Evolutionary conservation across 2,888 invertebrate genomes (phyloP), one percentile per base, ranked within the genome.

Genomic region (Callyntrura sp.): DNA sequence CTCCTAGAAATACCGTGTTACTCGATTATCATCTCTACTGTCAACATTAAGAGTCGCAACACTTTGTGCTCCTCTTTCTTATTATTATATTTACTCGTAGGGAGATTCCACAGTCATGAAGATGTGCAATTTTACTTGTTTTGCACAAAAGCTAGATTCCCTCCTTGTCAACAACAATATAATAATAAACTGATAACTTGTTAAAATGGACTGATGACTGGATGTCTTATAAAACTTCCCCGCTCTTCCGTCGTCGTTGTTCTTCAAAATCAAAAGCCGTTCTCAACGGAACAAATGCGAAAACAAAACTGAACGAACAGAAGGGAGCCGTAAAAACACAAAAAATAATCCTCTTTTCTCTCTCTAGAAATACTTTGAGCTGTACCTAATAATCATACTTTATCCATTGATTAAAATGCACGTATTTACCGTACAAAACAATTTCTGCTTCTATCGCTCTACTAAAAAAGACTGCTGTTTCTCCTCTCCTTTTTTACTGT

Each of bases 1-100:
- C 87, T 87, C 87, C 48, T 45, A 62, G 51, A 28, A 78, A 81
- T 87, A 87, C 87, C 87, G 65, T 87, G 87, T 81, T 28, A 81
- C 51, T 79, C 81, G 79, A 68, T 79, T 81, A 51, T 51, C 87
- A 87, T 87, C 45, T 82, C 65, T 45, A 62, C 43, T 65, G 1
- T 25, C 1, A 82, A 65, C 45, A 35, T 82, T 65, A 82, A 81
- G 82, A 65, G 62, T 48, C 23, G 82, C 35, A 62, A 35, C 62
- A 14, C 45, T 23, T 8, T 11, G 20, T 65, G 62, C 65, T 82
- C 79, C 28, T 62, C 48, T 82, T 82, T 82, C 14, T 82, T 48
- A 0, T 25, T 65, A 14, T 76, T 14, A n/a, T n/a, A n/a, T n/a
- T n/a, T n/a, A n/a, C n/a, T n/a, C n/a, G n/a, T 35, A 6, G 35